A percentile compares a stretch with the other conserved stretches of the same genome.
Conservation (phyloP, 2,797 vertebrate species). For the Oryzias sinensis region DNA sequence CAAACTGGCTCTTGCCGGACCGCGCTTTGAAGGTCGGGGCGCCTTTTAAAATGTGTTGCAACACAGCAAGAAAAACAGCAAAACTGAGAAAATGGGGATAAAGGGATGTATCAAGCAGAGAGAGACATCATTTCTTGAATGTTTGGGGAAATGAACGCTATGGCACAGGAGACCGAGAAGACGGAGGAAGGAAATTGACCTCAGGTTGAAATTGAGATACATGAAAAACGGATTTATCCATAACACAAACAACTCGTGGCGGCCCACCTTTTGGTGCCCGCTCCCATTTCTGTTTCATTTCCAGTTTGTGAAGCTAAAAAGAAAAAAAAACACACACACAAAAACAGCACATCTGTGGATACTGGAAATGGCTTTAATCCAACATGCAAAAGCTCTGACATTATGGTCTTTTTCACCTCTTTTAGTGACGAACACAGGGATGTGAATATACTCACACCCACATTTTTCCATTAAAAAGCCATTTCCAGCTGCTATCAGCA, state of each 20-base stretch:
- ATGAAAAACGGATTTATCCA: conserved; percentile 26
- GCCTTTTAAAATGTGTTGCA: conserved; percentile 13
- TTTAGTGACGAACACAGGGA: conserved; percentile 13
- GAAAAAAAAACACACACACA: conserved; percentile 2
- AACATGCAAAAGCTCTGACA: conserved; percentile 30
- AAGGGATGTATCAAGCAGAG: conserved; percentile 14
- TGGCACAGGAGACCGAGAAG: conserved; percentile 4
- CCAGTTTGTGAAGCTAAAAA: conserved; percentile 12
- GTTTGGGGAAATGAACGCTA: conserved; percentile 8
- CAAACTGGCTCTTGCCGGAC: conserved; percentile 45
- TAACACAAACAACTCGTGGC: conserved; percentile 17
- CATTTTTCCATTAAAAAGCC: conserved; percentile 40
- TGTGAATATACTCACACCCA: background rate
- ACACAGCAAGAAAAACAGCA: conserved; percentile 1
- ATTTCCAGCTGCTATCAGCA: conserved; percentile 43
- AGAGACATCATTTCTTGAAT: conserved; percentile 17
- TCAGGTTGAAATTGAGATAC: conserved; percentile 30
- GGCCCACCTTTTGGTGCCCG: background rate
- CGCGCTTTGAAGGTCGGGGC: conserved; percentile 45
- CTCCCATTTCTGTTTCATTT: conserved; percentile 19
- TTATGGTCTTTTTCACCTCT: conserved; percentile 7
- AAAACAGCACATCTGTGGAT: conserved; percentile 9
- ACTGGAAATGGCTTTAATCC: conserved; percentile 29
- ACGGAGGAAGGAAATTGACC: conserved; percentile 30
- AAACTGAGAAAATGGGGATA: background rate